Evolutionary conservation across 1,140 invertebrate species (phyloP), one percentile per base, ranked within the genome.

Genomic region (Saccostrea cuccullata): DNA sequence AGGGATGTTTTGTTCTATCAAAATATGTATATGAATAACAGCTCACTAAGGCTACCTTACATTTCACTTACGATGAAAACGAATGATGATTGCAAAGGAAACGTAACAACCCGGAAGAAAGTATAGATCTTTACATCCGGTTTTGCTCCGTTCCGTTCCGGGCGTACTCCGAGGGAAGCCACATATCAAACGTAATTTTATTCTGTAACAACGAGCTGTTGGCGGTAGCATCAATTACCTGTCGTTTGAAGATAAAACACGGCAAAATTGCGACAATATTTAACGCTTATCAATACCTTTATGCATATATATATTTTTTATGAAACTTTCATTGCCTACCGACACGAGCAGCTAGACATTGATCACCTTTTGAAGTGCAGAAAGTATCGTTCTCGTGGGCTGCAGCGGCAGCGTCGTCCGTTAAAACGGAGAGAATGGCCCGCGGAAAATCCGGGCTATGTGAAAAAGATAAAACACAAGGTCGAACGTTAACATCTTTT

Each of bases 101-200:
- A 77, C 26, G 70, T 36, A 77, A 30, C 70, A 36, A 77, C 26
- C 70, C 70, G 70, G 70, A 77, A 77, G 9, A 36, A 26, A 30
- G 23, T 77, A 26, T 77, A 77, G 70, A 77, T 77, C 26, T 77
- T 26, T 11, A 77, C 70, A 36, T 77, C 70, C 26, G 70, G 70
- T 77, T 77, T 15, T 77, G 70, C 70, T 77, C 67, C 70, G 70
- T 77, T 77, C 70, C 70, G 26, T 77, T 77, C 70, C 70, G 70
- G 70, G 70, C 70, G 70, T 77, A 77, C 70, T 77, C 70, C 26
- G 26, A 77, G 70, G 70, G 70, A 77, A 36, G 23, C 70, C 70
- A 77, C 70, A 26, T 30, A 77, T 77, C 70, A 77, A 77, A 77
- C 70, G 70, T 77, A 77, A 77, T 77, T 77, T 77, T 26, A 77